Base-by-base conservation (phyloP, 2,888 invertebrate genomes). In the Heliconius ismenius region DNA sequence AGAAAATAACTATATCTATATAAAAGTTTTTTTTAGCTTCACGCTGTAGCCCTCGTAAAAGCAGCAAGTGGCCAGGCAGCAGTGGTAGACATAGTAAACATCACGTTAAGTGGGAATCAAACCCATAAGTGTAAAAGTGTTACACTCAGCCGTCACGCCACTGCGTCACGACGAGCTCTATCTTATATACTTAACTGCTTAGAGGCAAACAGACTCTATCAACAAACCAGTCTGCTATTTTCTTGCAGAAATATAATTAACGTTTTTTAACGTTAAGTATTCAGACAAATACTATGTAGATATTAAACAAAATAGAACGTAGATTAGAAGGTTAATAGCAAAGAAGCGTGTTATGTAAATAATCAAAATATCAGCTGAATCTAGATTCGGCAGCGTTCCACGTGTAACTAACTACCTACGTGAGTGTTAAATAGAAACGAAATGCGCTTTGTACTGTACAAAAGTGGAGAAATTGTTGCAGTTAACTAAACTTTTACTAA, bases 381-480 rank as follows among this genome's bases (percentile, higher is more conserved):
- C 58, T 64, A 65, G 39, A 76, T 63, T 6, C 21, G 39, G 60
- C 43, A 15, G 63, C 36, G 26, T 68, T 60, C 72, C 76, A 76
- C 73, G 73, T 76, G 76, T 60, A 72, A 67, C 75, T 63, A 39
- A 60, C 75, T 69, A 39, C 76, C 72, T 76, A 73, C 76, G 67
- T 76, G 60, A 73, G 65, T 73, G 65, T 67, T 65, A 76, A 76
- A 76, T 76, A 76, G 72, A 72, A 39, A 13, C 39, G 36, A 65
- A 65, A 73, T 73, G 60, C 76, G n/a, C n/a, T 60, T 54, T 32
- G 36, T 64, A 63, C 39, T 63, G 28, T n/a, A 64, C 60, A 24
- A 54, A 39, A 67, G n/a, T 73, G 18, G 32, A 58, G 43, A 73
- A 73, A 73, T 60, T 21, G 28, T n/a, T 26, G 26, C 18, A 39